Evolutionary conservation across 2,797 vertebrate species (phyloP), one percentile per base, ranked within the genome.

Genomic region (Rhadinocentrus ornatus): DNA sequence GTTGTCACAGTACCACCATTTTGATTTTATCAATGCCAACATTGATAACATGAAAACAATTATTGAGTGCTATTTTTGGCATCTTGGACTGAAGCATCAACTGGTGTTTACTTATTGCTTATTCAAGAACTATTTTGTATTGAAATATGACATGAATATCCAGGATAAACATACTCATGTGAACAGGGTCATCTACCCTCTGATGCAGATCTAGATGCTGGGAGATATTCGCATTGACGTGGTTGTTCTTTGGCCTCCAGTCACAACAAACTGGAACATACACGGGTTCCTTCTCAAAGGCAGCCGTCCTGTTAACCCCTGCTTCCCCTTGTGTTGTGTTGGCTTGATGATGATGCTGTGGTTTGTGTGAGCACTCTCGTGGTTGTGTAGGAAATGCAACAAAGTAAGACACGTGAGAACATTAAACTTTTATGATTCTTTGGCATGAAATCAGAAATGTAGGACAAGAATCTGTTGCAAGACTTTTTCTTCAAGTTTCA

Each of bases 1-100:
- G 80, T 63, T 68, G 77, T 84, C 78, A 81, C 69, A 76, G 74
- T 71, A 78, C 24, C 66, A 62, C 18, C 37, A 57, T 13, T 57
- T 16, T 27, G 2, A 46, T 4, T 26, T 15, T 46, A 48, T 2
- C 7, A 22, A 9, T 54, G 9, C 24, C 15, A 7, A 41, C 44
- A n/a, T 46, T 46, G 20, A 46, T 46, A n/a, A 46, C 7, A 9
- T 46, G 9, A 41, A 41, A 41, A 18, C 37, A 12, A 39, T 13
- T 44, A 44, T 44, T 35, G 34, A 35, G 34, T 5, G 41, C 16
- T 22, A 11, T 22, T 2, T 22, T 48, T 48, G 46, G 20, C 20
- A 46, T 46, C 44, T 46, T n/a, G 6, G 39, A 41, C 16, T 5
- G 15, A 41, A 41, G 16, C 39, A 6, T 44, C 6, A 15, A 5